Evolutionary conservation across 2,888 invertebrate genomes (phyloP).

Genomic region (Ennomos fuscantarius): DNA sequence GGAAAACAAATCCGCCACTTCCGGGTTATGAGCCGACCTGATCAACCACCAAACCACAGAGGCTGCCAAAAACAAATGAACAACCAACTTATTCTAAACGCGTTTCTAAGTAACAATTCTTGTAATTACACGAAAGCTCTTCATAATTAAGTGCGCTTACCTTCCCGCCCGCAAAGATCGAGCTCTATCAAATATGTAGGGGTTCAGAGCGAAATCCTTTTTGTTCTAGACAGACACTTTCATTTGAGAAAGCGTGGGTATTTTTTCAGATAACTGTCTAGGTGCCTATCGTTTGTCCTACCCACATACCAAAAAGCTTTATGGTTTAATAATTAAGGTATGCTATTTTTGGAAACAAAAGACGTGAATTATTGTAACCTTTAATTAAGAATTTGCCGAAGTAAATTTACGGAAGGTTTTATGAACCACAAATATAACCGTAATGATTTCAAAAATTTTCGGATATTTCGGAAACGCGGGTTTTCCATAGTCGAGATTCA

Average conservation of each 20-base stretch:
- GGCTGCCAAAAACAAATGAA: no score
- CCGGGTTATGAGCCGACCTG: no score
- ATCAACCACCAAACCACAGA: no score
- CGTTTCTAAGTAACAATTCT: conserved; percentile 56
- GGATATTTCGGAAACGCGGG: no score
- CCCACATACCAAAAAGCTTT: no score
- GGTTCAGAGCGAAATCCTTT: conserved; percentile 79
- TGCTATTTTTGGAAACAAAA: no score
- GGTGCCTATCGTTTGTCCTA: no score
- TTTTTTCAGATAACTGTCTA: not conserved
- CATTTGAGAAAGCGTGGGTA: conserved; percentile 21
- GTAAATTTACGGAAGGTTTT: not conserved
- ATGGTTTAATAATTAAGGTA: no score
- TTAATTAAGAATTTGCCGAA: no score
- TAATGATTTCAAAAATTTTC: not conserved
- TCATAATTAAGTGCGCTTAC: conserved; percentile 73
- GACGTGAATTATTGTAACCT: no score
- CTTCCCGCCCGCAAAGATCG: conserved; percentile 68
- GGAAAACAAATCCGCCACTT: no score
- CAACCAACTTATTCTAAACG: conserved; percentile 48
- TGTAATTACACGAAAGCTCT: conserved; percentile 61
- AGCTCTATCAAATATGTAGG: conserved; percentile 75
- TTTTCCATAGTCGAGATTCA: no score
- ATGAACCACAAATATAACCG: not conserved
- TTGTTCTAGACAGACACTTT: conserved; percentile 76